Base-by-base conservation (phyloP, 1,140 invertebrate genomes). In the Argopecten irradians region DNA sequence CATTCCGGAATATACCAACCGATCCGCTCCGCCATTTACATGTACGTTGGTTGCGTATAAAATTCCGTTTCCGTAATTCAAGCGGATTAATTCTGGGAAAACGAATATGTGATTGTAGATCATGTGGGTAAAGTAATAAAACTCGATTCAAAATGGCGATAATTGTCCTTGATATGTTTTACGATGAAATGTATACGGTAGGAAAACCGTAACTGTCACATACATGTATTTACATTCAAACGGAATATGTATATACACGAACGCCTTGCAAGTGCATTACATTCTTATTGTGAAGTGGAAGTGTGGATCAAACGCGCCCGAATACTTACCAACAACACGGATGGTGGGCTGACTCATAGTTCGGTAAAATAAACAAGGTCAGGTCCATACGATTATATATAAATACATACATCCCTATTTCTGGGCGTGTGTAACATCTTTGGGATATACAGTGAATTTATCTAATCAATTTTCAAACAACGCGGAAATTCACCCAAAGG, bases 81-180 rank as follows among this genome's bases (percentile, higher is more conserved):
- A 71, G 55, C 55, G 55, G 55, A 71, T 71, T 71, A 71, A 71
- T 71, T 71, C 55, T 71, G 55, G 55, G 55, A 71, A 71, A 71
- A 71, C 55, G 55, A 71, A 71, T 28, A n/a, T 3, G 16, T 71
- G 55, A 71, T 71, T 71, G 55, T 71, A 71, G 55, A 71, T 71
- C 55, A 71, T 71, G 55, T 71, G 55, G 8, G 19, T 11, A 28
- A 71, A n/a, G n/a, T n/a, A 71, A 71, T 71, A 71, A 71, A 71
- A 71, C 55, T 71, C 55, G 55, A 71, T 71, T 71, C 55, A 71
- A n/a, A 71, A 71, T 71, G n/a, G 55, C 55, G 55, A 71, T 71
- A 71, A 71, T 71, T 71, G 55, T 71, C n/a, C 55, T 71, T 71
- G 55, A 71, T 71, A 71, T 71, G 55, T 71, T 71, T 71, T 71